These are phyloP conservation scores for Desoria tigrina DNA, from an alignment of 2,888 invertebrate genomes.

Conservation along the genomic window DNA sequence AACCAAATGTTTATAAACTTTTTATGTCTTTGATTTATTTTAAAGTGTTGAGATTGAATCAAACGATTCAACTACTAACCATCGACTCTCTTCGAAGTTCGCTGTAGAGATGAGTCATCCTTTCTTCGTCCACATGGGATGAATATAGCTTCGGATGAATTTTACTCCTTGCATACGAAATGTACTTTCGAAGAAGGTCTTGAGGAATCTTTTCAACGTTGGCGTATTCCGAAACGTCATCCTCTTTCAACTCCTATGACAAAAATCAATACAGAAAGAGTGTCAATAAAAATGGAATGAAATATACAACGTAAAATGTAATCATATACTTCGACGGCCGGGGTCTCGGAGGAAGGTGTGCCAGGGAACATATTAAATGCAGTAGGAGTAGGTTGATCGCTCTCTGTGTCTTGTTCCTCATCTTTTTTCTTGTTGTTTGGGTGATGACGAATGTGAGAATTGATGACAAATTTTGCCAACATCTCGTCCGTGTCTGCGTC, in stretches of 20 bases:
- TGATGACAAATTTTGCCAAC: slow-evolving; percentile 86
- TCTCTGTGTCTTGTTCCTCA: slow-evolving; percentile 43
- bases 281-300: too few species aligned
- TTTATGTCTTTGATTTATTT: background rate
- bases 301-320: too few species aligned
- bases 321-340: too few species aligned
- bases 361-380: slow-evolving; percentile 6
- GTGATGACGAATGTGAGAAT: slow-evolving; percentile 93
- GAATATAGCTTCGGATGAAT: slow-evolving; percentile 87
- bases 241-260: background rate
- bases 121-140: slow-evolving; percentile 84
- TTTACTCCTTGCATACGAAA: slow-evolving; percentile 92
- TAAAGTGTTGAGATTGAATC: background rate
- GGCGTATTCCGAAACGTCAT: slow-evolving; percentile 28
- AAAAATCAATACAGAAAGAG: too few species aligned
- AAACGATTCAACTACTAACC: slow-evolving; percentile 58
- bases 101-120: slow-evolving; percentile 95
- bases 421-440: slow-evolving; percentile 63
- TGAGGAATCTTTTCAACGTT: slow-evolving; percentile 76
- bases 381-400: too few species aligned
- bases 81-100: slow-evolving; percentile 92
- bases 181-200: slow-evolving; percentile 91
- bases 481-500: slow-evolving; percentile 90
- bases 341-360: slow-evolving; percentile 18
- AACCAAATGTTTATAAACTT: too few species aligned